Evolutionary conservation across 2,888 invertebrate genomes (phyloP).

Genomic region (Nasonia oneida): DNA sequence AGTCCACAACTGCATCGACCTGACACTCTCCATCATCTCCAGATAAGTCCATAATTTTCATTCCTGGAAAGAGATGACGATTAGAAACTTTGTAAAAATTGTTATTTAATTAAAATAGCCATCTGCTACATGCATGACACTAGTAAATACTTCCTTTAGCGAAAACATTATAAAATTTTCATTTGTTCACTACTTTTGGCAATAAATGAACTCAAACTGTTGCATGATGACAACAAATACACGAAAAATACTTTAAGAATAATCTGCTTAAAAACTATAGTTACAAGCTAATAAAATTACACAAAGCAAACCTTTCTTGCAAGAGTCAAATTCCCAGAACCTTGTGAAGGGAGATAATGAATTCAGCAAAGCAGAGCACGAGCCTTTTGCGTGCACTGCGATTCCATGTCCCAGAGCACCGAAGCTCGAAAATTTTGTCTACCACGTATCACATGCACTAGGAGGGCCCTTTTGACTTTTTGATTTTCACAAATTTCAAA

Average conservation of each 20-base stretch:
- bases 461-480: background rate
- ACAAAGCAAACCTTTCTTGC: slow-evolving; percentile 46
- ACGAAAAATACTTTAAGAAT: background rate
- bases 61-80: slow-evolving; percentile 57
- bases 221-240: too few species aligned
- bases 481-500: background rate
- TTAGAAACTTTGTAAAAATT: background rate
- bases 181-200: background rate
- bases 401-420: slow-evolving; percentile 54
- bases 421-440: background rate
- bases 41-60: slow-evolving; percentile 72
- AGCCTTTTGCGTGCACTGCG: slow-evolving; percentile 40
- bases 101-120: background rate
- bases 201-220: too few species aligned
- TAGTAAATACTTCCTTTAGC: too few species aligned
- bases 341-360: slow-evolving; percentile 28
- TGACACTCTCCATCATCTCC: slow-evolving; percentile 69
- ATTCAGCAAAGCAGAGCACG: slow-evolving; percentile 47
- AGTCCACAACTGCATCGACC: slow-evolving; percentile 64
- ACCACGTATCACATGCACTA: background rate
- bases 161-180: too few species aligned
- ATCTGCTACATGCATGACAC: too few species aligned
- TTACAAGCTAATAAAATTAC: background rate
- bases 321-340: slow-evolving; percentile 11
- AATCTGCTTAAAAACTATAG: background rate